These are phyloP conservation scores for Centropyge bicolor DNA, from an alignment of 2,797 vertebrate species.

Conservation along the genomic window DNA sequence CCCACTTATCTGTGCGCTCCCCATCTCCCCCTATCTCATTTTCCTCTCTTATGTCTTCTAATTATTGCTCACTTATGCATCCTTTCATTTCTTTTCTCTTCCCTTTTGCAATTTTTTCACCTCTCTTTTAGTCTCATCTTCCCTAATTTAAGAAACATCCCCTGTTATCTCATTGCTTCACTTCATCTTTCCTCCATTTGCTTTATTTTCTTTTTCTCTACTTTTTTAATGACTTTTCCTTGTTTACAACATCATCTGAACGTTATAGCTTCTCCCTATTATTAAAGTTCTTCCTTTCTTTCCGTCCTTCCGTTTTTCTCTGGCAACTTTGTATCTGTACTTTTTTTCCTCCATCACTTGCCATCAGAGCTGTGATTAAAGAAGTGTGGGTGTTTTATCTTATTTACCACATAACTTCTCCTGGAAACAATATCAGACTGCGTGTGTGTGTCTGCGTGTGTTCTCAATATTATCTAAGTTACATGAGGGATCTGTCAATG, in stretches of 20 bases:
- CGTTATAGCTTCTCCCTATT: neutral
- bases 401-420: constrained; percentile 12
- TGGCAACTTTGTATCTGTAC: neutral
- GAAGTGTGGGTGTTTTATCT: constrained; percentile 11
- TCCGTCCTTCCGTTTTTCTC: neutral
- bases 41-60: constrained; percentile 28
- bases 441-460: constrained; percentile 1
- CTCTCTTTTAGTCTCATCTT: constrained; percentile 10
- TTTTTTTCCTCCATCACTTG: constrained; percentile 5
- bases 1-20: constrained; percentile 61
- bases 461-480: constrained; percentile 1
- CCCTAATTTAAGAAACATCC: neutral
- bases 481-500: constrained; percentile 11
- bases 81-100: constrained; percentile 13
- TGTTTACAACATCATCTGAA: constrained; percentile 18
- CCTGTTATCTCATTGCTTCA: constrained; percentile 13
- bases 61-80: constrained; percentile 13
- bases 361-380: constrained; percentile 27
- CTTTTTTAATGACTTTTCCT: constrained; percentile 12
- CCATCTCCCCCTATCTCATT: constrained; percentile 40
- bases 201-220: neutral
- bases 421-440: constrained; percentile 9
- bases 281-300: constrained; percentile 11
- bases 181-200: neutral
- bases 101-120: neutral